Conservation (phyloP, 1,140 invertebrate species). For the Meloidogyne exigua region DNA sequence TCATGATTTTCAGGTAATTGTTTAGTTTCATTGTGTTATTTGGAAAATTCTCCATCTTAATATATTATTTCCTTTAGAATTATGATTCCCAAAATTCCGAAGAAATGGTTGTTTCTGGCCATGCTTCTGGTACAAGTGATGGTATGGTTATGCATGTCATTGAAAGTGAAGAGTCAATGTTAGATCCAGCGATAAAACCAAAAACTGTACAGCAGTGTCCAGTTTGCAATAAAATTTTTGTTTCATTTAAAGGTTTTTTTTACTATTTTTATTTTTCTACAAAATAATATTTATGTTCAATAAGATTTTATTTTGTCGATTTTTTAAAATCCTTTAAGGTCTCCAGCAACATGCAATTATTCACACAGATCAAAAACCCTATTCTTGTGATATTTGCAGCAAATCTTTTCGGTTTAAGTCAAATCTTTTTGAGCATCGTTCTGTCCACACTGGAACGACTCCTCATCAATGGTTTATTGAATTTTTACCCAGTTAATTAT, state of each 20-base stretch:
- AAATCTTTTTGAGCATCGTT: constrained; percentile 63
- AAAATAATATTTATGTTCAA: background rate
- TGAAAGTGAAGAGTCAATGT: constrained; percentile 30
- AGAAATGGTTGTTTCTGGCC: background rate
- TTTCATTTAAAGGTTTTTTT: constrained; percentile 61
- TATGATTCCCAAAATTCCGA: constrained; percentile 9
- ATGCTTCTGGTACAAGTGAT: background rate
- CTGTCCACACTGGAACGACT: constrained; percentile 55
- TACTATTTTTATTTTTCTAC: constrained; percentile 21
- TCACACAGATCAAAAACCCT: constrained; percentile 70
- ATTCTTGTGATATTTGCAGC: constrained; percentile 60
- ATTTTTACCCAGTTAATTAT: background rate
- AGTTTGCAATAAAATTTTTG: constrained; percentile 63
- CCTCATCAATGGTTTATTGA: constrained; percentile 50
- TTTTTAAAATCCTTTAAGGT: constrained; percentile 38
- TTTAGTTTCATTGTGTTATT: background rate
- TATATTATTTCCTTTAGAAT: background rate
- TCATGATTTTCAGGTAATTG: constrained; percentile 19
- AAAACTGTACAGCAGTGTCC: constrained; percentile 57
- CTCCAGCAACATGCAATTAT: constrained; percentile 64
- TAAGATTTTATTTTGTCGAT: background rate
- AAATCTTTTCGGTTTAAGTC: constrained; percentile 64
- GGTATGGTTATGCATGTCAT: constrained; percentile 20
- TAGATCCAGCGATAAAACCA: constrained; percentile 24
- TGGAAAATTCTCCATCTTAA: background rate